Base-by-base conservation (phyloP, 2,113 vertebrate species). In the Cygnus buccinator region DNA sequence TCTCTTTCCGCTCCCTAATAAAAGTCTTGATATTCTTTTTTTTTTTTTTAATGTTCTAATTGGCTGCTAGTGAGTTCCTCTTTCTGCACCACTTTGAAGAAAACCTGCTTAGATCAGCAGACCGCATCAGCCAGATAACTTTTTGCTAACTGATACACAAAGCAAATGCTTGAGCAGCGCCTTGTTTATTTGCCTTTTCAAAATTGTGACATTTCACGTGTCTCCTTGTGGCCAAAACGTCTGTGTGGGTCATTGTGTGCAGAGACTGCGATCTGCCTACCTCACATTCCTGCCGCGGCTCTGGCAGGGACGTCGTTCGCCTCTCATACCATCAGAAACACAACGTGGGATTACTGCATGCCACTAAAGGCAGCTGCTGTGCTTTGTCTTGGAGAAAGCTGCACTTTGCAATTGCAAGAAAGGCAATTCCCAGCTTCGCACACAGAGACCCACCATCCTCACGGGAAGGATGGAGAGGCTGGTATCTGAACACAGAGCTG, bases 201-300 rank as follows among this genome's bases (percentile, higher is more conserved):
- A 92, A 92, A 87, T 76, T 76, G 89, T 94, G 92, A 95, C 96
- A 95, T 94, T 96, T 97, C 84, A 95, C 93, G 86, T 80, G 62
- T 16, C 78, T 93, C 63, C 84, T 81, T 86, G 91, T 72, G 91
- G 95, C 81, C 87, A 90, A 94, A 85, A 74, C 0, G 13, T 79
- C 92, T 94, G 77, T 48, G 73, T 75, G 85, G 94, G 79, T 80
- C 91, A 74, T 68, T 87, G 86, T 94, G 71, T 2, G 3, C 59
- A 33, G 46, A 89, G 67, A 50, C 23, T 13, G 82, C 19, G 5
- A 82, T 80, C 92, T 92, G 90, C 96, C 97, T 26, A 93, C 95
- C 87, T 83, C 35, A 62, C 91, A 95, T 94, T 97, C 87, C 79
- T 83, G 20, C 46, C 0, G 0, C 0, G 0, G 61, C 87, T 88